Base-by-base conservation (phyloP, 92 coral and sea anemone species). In the Porites rus region DNA sequence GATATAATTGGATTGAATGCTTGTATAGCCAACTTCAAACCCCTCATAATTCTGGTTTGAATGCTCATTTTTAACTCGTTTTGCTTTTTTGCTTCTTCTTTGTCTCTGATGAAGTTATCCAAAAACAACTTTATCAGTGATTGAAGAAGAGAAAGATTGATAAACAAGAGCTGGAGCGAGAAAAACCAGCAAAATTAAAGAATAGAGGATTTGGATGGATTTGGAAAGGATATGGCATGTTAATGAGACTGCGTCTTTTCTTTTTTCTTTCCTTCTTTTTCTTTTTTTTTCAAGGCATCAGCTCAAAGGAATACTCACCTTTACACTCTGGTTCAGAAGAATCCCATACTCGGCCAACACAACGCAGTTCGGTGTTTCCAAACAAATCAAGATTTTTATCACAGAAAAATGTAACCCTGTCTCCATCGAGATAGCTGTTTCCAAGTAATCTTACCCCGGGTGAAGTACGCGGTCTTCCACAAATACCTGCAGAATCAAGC, bases 401-500 rank as follows among this genome's bases (percentile, higher is more conserved):
- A 63, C 94, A 91, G 2, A 67, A 64, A 68, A 73, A 91, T 6
- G 6, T 52, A 17, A 80, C 87, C 60, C 61, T 65, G 18, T 83
- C 87, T 76, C 94, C 94, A 43, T 91, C 94, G 24, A 79, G 71
- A 72, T 20, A 88, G 8, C 79, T 76, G 24, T 51, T 68, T 24
- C 90, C 92, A 21, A 4, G 50, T 19, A 51, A 16, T 58, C 62
- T 16, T 54, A 89, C 94, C 17, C 75, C 58, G 9, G 0, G 2
- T 52, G 87, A 92, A 17, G 59, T 61, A 28, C 86, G 76, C 65
- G 94, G 94, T 58, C 65, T 46, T 43, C 77, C 52, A 85, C 94
- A 91, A 51, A 68, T 84, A 31, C 86, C 92, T 89, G 61, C 19
- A 17, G 13, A 28, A 60, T 8, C 25, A 65, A 76, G 28, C 0